Conservation (phyloP, 2,888 invertebrate genomes). For the Pardosa pseudoannulata region DNA sequence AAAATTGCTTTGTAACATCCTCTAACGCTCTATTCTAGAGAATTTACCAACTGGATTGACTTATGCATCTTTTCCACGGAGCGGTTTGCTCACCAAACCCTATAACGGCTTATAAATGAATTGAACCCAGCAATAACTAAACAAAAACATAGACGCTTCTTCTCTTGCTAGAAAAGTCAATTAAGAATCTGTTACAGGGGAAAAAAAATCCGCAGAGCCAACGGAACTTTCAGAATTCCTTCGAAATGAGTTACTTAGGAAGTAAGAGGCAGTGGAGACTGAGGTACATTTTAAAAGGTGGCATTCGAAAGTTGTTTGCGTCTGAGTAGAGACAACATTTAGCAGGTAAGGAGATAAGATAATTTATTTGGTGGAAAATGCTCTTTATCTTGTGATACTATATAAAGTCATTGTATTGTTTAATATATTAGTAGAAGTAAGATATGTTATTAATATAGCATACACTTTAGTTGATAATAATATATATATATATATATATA, state of each 20-base stretch:
- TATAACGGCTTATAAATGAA: constrained; percentile 27
- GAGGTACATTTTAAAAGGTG: background rate
- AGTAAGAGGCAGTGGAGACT: background rate
- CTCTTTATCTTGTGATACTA: background rate
- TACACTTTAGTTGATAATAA: too few relatives aligned
- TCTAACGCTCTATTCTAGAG: too few relatives aligned
- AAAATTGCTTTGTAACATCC: too few relatives aligned
- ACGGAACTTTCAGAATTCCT: constrained; percentile 54
- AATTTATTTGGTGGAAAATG: background rate
- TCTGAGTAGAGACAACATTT: background rate
- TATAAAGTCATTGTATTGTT: background rate
- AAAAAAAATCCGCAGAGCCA: constrained; percentile 32
- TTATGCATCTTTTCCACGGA: constrained; percentile 28
- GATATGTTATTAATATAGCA: too few relatives aligned
- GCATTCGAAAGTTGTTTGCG: background rate
- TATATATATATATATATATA: too few relatives aligned
- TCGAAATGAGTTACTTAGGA: constrained; percentile 49
- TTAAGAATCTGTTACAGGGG: constrained; percentile 34
- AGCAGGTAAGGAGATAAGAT: background rate
- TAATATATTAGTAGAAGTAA: too few relatives aligned
- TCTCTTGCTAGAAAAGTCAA: constrained; percentile 31
- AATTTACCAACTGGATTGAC: background rate
- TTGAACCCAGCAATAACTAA: constrained; percentile 19
- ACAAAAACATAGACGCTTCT: background rate
- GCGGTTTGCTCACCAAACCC: background rate